Conservation (phyloP, 2,888 invertebrate genomes). For the Luperina testacea region DNA sequence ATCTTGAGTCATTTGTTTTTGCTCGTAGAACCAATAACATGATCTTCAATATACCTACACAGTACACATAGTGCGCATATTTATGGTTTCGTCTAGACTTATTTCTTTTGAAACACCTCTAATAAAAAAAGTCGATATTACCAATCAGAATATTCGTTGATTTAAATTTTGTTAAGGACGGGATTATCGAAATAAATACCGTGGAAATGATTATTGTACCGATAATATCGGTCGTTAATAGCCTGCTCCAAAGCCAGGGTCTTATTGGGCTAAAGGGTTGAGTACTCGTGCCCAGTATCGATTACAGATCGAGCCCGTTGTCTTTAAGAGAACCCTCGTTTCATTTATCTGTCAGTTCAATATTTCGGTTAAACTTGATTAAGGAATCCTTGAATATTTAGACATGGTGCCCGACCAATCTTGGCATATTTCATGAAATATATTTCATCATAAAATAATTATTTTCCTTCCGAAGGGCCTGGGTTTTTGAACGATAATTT, state of each 20-base stretch:
- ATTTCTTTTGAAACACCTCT: conserved; percentile 6
- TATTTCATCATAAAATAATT: conserved; percentile 43
- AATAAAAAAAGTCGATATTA: conserved; percentile 26
- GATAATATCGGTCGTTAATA: conserved; percentile 69
- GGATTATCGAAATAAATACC: conserved; percentile 59
- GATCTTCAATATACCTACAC: conserved; percentile 21
- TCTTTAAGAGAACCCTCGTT: conserved; percentile 76
- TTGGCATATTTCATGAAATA: conserved; percentile 51
- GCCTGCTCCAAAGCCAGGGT: conserved; percentile 67
- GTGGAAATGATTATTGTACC: conserved; percentile 66
- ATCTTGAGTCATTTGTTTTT: conserved; percentile 40
- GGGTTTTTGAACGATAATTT: conserved; percentile 22
- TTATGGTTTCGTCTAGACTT: conserved; percentile 45
- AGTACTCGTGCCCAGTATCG: conserved; percentile 71
- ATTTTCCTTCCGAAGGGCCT: conserved; percentile 10
- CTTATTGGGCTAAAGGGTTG: conserved; percentile 73
- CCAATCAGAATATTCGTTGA: conserved; percentile 20
- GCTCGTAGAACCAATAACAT: background rate
- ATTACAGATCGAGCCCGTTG: conserved; percentile 73
- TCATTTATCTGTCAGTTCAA: conserved; percentile 76
- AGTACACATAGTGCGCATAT: background rate
- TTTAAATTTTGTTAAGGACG: conserved; percentile 36
- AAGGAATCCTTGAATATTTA: conserved; percentile 64
- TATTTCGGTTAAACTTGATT: conserved; percentile 74
- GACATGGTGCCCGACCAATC: conserved; percentile 44